A percentile compares a stretch with the other conserved stretches of the same genome.
Evolutionary conservation across 2,888 invertebrate species (phyloP).

Genomic region (Erebia aethiops): DNA sequence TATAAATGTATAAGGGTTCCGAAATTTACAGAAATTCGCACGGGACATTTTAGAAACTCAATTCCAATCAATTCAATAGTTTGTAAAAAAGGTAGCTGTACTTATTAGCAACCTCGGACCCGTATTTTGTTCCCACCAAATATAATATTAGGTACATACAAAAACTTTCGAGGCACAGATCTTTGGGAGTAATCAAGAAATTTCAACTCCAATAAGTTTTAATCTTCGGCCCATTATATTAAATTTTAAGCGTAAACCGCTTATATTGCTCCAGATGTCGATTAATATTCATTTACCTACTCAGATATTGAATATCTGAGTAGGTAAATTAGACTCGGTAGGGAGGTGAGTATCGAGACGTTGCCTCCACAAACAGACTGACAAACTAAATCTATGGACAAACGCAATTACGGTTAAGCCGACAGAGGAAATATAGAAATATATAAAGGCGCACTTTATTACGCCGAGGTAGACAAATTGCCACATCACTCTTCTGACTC

Average conservation of each 20-base stretch:
- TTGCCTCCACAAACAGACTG: constrained; percentile 23
- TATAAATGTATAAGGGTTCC: too few relatives aligned
- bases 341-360: constrained; percentile 5
- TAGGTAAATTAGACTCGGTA: constrained; percentile 13
- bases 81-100: too few relatives aligned
- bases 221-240: constrained; percentile 15
- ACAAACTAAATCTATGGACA: constrained; percentile 18
- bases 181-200: constrained; percentile 2
- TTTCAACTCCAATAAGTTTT: constrained; percentile 7
- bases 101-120: too few relatives aligned
- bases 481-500: constrained; percentile 31
- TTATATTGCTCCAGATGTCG: constrained; percentile 9
- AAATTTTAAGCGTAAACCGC: constrained; percentile 20
- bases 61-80: too few relatives aligned
- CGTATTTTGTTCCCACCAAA: neutral
- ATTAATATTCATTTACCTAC: constrained; percentile 27
- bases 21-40: too few relatives aligned
- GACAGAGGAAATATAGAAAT: constrained; percentile 28
- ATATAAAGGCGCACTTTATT: constrained; percentile 43
- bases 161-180: neutral
- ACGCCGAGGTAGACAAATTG: constrained; percentile 56
- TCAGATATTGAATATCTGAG: constrained; percentile 26
- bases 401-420: constrained; percentile 17
- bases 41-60: too few relatives aligned
- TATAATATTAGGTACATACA: neutral